Evolutionary conservation across 1,140 invertebrate genomes (phyloP).

Genomic region (Habropoda laboriosa): DNA sequence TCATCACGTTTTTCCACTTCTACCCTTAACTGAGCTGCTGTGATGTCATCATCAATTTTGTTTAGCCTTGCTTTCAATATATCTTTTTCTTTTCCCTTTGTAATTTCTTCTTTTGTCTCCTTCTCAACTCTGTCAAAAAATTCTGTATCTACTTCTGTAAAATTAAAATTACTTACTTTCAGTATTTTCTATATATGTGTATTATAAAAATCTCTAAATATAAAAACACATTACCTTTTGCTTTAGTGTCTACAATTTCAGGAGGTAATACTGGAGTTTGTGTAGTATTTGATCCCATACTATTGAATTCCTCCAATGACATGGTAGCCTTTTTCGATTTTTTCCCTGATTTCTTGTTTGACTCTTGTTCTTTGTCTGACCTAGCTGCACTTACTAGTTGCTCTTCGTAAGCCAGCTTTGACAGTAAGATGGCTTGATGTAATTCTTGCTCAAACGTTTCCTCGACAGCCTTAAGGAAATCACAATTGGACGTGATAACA

Average conservation of each 20-base stretch:
- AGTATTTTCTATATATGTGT: not conserved
- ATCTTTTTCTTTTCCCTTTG: conserved; percentile 86
- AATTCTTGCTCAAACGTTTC: conserved; percentile 84
- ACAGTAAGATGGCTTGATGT: conserved; percentile 83
- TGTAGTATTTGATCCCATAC: conserved; percentile 65
- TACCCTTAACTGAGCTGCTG: conserved; percentile 84
- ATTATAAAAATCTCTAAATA: not conserved
- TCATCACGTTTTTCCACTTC: conserved; percentile 86
- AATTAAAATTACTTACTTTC: conserved; percentile 38
- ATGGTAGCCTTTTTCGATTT: conserved; percentile 83
- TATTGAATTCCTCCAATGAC: conserved; percentile 85
- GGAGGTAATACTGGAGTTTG: conserved; percentile 15
- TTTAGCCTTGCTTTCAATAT: conserved; percentile 80
- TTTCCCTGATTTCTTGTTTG: conserved; percentile 79
- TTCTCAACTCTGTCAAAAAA: conserved; percentile 87
- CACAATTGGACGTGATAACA: conserved; percentile 53
- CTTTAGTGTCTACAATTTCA: conserved; percentile 60
- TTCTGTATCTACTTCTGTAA: conserved; percentile 77
- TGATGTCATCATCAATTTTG: conserved; percentile 82
- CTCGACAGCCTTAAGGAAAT: conserved; percentile 78
- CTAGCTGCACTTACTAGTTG: conserved; percentile 76
- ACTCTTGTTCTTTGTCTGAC: conserved; percentile 75
- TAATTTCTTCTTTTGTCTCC: conserved; percentile 85
- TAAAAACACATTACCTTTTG: conserved; percentile 61
- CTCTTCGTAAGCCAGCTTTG: conserved; percentile 84